A percentile compares a stretch with the other conserved stretches of the same genome.
Evolutionary conservation across 2,113 vertebrate genomes (phyloP).

Genomic region (Apus apus): DNA sequence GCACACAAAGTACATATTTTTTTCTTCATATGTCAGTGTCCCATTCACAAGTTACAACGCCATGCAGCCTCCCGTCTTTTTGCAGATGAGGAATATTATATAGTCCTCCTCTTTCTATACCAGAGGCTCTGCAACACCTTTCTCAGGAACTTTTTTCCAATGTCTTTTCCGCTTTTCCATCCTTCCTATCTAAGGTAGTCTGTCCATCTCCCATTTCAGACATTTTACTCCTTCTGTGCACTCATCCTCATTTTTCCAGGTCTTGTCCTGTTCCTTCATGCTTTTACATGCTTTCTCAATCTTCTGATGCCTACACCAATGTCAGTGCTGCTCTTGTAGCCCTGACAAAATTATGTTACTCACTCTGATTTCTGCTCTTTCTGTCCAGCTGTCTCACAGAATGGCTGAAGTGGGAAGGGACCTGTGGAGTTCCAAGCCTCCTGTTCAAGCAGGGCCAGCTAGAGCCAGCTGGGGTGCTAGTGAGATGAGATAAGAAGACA

Average conservation of each 20-base stretch:
- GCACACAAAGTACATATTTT: neutral
- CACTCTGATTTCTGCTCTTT: neutral
- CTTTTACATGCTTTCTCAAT: neutral
- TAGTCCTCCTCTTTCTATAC: neutral
- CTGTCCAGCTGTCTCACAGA: neutral
- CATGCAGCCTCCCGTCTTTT: neutral
- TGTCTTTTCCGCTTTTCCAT: neutral
- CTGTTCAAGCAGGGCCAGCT: neutral
- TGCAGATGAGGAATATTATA: neutral
- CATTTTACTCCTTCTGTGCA: neutral
- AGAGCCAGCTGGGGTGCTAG: neutral
- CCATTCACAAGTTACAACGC: rapidly evolving
- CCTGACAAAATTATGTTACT: neutral
- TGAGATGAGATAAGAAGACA: neutral
- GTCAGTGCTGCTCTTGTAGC: neutral
- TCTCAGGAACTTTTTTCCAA: neutral
- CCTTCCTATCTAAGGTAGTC: neutral
- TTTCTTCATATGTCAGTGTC: neutral
- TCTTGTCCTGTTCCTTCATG: neutral
- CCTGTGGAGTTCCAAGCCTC: neutral
- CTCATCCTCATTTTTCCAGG: neutral
- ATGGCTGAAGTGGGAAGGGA: neutral
- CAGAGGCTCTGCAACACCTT: neutral
- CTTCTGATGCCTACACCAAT: neutral
- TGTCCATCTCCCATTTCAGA: neutral